phyloP scores from a whole-genome alignment of 2,113 vertebrate species.

The Brachionichthys hirsutus region DNA sequence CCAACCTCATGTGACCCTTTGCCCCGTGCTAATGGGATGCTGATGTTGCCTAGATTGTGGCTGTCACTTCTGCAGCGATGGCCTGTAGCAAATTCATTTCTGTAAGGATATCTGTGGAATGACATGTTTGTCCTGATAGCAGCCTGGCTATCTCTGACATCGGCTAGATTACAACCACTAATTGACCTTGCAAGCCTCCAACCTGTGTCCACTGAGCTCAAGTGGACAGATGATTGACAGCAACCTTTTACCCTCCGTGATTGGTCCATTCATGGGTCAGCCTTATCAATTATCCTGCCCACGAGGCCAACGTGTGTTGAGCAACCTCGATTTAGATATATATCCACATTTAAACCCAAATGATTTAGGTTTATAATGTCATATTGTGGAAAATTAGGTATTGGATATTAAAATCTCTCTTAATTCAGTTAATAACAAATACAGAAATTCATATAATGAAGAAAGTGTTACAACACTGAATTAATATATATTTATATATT shows the following conservation, averaged over 20 bases:
- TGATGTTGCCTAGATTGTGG: conserved; percentile 48
- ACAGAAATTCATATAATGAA: too few species aligned
- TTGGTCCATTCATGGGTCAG: conserved; percentile 67
- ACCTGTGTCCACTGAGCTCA: conserved; percentile 46
- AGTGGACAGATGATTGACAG: conserved; percentile 73
- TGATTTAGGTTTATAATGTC: too few species aligned
- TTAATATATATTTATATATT: too few species aligned
- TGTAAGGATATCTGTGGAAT: conserved; percentile 56
- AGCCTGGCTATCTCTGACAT: conserved; percentile 34
- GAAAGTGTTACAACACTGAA: too few species aligned
- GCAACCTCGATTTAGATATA: conserved; percentile 42
- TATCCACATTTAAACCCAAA: conserved; percentile 3
- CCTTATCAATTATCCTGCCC: conserved; percentile 72
- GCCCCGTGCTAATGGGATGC: conserved; percentile 85
- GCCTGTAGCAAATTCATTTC: conserved; percentile 53
- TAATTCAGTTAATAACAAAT: not conserved
- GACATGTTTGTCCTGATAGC: conserved; percentile 45
- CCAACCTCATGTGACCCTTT: conserved; percentile 85
- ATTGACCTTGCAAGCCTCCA: conserved; percentile 42
- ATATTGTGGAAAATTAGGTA: conserved; percentile 9
- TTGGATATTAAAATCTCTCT: not conserved
- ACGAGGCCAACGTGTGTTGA: conserved; percentile 45
- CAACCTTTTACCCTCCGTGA: conserved; percentile 60
- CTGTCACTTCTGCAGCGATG: conserved; percentile 42
- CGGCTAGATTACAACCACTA: conserved; percentile 47